Conservation (phyloP, 2,797 vertebrate species). For the Coregonus sp. region DNA sequence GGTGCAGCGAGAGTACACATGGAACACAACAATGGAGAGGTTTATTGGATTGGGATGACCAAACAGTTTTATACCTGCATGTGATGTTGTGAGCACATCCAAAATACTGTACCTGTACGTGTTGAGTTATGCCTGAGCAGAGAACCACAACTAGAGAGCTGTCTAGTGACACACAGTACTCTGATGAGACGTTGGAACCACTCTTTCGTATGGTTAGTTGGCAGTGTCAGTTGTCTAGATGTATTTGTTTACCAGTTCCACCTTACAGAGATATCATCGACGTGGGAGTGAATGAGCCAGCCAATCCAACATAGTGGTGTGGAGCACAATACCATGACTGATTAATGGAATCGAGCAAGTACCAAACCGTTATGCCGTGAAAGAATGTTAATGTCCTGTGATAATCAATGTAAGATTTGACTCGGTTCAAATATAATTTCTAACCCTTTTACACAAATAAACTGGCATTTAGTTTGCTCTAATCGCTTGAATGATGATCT, state of each 20-base stretch:
- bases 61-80: background rate
- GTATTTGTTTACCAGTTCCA: constrained; percentile 8
- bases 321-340: background rate
- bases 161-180: background rate
- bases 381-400: constrained; percentile 10
- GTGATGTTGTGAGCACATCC: background rate
- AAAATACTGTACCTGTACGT: background rate
- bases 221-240: background rate
- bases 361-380: constrained; percentile 13
- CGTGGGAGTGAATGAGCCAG: background rate
- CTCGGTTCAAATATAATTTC: background rate
- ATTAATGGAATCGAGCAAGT: background rate
- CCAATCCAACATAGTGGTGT: background rate
- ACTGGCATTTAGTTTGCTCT: background rate
- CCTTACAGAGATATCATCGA: background rate
- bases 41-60: background rate
- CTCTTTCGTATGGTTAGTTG: background rate
- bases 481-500: background rate
- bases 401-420: background rate
- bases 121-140: constrained; percentile 1
- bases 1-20: constrained; percentile 31
- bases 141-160: background rate
- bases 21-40: too few relatives aligned
- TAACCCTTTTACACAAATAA: background rate
- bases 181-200: background rate